Conservation (phyloP, 2,113 vertebrate species). For the Catharus minimus region DNA sequence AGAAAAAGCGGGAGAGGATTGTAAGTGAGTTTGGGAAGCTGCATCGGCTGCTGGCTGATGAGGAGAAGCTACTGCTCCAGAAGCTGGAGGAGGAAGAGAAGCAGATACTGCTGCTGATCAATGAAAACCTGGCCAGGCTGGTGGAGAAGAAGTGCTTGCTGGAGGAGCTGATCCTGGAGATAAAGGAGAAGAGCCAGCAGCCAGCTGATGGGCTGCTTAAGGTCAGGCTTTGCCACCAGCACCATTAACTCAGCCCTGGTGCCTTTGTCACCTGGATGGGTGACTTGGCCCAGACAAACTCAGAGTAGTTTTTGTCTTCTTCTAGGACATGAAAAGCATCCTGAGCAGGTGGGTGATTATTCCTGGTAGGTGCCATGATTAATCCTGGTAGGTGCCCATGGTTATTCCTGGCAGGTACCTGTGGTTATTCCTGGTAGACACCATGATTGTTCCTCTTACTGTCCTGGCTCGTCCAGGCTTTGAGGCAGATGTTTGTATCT, state of each 20-base stretch:
- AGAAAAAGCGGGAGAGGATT: slow-evolving; percentile 44
- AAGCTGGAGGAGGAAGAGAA: slow-evolving; percentile 61
- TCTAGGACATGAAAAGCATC: slow-evolving; percentile 48
- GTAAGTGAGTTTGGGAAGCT: slow-evolving; percentile 49
- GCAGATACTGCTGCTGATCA: slow-evolving; percentile 34
- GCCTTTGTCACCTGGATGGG: not conserved
- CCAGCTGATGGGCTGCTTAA: slow-evolving; percentile 4
- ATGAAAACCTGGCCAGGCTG: slow-evolving; percentile 26
- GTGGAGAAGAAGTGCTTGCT: slow-evolving; percentile 23
- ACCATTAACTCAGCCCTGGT: not conserved
- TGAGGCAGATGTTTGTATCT: not conserved
- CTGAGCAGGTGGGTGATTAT: slow-evolving; percentile 9
- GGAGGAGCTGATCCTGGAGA: slow-evolving; percentile 46
- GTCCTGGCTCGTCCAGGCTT: not conserved
- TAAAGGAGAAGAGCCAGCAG: slow-evolving; percentile 40
- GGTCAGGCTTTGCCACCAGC: not conserved
- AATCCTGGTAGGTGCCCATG: not conserved
- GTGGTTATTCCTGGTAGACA: not conserved
- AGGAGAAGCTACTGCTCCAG: slow-evolving; percentile 54
- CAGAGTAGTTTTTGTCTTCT: not conserved
- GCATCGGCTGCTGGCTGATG: slow-evolving; percentile 32
- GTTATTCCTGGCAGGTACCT: not conserved
- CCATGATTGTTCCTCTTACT: not conserved
- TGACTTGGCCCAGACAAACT: not conserved
- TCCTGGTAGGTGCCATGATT: not conserved